phyloP scores from a whole-genome alignment of 64 coral and sea anemone genomes.

The Montipora cactus region DNA sequence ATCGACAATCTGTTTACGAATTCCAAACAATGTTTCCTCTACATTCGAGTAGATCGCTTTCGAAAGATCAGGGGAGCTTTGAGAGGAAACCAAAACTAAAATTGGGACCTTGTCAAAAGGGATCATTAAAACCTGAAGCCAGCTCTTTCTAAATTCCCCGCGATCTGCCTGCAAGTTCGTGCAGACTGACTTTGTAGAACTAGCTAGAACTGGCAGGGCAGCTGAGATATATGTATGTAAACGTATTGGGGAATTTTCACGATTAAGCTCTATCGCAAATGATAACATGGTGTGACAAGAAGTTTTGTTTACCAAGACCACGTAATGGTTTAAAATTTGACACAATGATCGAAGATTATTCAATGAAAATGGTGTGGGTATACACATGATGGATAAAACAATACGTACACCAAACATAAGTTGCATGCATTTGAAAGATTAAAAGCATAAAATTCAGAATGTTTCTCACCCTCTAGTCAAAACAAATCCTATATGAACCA shows the following conservation, averaged over 20 bases:
- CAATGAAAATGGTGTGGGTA: background rate
- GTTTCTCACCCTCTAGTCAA: background rate
- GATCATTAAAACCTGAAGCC: too few relatives aligned
- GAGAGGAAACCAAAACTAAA: too few relatives aligned
- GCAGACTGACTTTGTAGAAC: too few relatives aligned
- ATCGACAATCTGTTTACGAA: background rate
- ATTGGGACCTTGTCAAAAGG: too few relatives aligned
- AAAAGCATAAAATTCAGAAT: background rate
- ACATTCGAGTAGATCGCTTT: background rate
- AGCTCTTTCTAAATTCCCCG: too few relatives aligned
- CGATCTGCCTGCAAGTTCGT: too few relatives aligned
- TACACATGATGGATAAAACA: background rate
- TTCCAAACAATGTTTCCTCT: slow-evolving; percentile 12
- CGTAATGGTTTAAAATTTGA: background rate
- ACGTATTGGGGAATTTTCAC: background rate
- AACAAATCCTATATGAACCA: background rate
- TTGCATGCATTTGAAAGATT: background rate
- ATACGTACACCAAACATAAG: background rate
- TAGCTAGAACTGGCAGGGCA: too few relatives aligned
- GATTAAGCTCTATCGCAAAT: background rate
- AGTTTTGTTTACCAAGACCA: background rate
- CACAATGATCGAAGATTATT: background rate
- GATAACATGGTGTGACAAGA: background rate
- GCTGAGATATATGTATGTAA: too few relatives aligned
- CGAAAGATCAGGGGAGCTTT: too few relatives aligned